These are phyloP conservation scores for Meteorus cinctellus DNA, from an alignment of 2,888 invertebrate genomes.

Conservation along the genomic window DNA sequence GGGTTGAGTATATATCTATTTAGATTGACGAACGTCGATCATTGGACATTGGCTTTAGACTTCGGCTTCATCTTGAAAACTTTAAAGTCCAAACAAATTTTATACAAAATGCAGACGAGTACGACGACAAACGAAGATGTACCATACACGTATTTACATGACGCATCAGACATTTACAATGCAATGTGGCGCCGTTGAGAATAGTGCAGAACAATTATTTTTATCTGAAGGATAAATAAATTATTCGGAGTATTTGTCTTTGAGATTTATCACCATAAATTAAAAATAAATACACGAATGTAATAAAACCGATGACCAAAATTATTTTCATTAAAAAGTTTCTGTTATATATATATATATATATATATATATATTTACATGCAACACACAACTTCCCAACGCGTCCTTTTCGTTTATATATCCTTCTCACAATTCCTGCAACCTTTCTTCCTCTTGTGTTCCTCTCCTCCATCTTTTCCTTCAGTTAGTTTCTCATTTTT, in stretches of 20 bases:
- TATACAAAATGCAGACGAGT: not conserved
- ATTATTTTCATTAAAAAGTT: too few species aligned
- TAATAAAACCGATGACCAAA: too few species aligned
- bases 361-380: too few species aligned
- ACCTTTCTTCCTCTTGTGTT: conserved; percentile 28
- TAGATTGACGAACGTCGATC: conserved; percentile 46
- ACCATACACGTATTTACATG: conserved; percentile 13
- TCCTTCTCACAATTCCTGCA: conserved; percentile 40
- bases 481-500: conserved; percentile 36
- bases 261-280: too few species aligned
- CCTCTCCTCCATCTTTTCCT: not conserved
- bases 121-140: conserved; percentile 29
- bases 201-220: too few species aligned
- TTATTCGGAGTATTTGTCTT: too few species aligned
- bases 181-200: not conserved
- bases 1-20: conserved; percentile 32
- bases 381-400: conserved; percentile 19
- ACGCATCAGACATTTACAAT: not conserved
- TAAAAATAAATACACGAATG: too few species aligned
- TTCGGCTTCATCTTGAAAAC: not conserved
- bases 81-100: conserved; percentile 2
- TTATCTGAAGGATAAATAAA: too few species aligned
- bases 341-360: too few species aligned
- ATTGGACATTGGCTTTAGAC: conserved; percentile 5
- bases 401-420: conserved; percentile 38